phyloP scores from a whole-genome alignment of 2,888 invertebrate genomes.

The Ceriagrion tenellum region DNA sequence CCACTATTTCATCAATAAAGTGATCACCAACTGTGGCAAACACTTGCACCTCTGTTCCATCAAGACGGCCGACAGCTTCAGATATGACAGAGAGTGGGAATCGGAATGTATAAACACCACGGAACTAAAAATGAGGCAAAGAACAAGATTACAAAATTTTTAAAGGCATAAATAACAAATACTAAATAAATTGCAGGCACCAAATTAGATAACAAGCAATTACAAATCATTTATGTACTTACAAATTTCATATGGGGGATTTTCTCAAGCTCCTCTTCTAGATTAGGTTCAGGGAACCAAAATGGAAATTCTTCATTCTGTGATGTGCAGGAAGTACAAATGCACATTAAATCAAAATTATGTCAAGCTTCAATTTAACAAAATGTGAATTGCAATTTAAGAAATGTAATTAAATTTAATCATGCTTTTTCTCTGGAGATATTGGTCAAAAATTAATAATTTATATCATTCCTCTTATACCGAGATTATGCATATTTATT shows the following conservation, averaged over 20 bases:
- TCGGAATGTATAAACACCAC: conserved; percentile 92
- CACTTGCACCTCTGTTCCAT: conserved; percentile 90
- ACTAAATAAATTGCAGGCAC: not conserved
- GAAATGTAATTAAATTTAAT: too few species aligned
- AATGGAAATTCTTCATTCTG: conserved; percentile 89
- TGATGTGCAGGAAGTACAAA: conserved; percentile 72
- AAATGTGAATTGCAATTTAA: too few species aligned
- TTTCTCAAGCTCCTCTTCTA: conserved; percentile 72
- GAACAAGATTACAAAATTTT: not conserved
- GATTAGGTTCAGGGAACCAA: conserved; percentile 86
- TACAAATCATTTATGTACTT: conserved; percentile 76
- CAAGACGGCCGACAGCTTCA: conserved; percentile 83
- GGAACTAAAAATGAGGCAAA: conserved; percentile 82
- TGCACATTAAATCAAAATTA: not conserved
- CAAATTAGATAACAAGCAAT: not conserved
- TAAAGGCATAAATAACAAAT: not conserved
- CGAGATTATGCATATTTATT: too few species aligned
- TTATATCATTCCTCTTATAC: too few species aligned
- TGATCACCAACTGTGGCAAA: conserved; percentile 93
- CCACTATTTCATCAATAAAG: conserved; percentile 90
- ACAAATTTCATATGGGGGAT: conserved; percentile 87
- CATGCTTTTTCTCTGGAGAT: too few species aligned
- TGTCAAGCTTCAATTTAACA: too few species aligned
- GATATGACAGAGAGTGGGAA: conserved; percentile 91
- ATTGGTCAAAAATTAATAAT: too few species aligned